Percentiles rank a stretch among this genome's conserved stretches.
Evolutionary conservation across 2,113 vertebrate genomes (phyloP).

Genomic region (Varanus komodoensis): DNA sequence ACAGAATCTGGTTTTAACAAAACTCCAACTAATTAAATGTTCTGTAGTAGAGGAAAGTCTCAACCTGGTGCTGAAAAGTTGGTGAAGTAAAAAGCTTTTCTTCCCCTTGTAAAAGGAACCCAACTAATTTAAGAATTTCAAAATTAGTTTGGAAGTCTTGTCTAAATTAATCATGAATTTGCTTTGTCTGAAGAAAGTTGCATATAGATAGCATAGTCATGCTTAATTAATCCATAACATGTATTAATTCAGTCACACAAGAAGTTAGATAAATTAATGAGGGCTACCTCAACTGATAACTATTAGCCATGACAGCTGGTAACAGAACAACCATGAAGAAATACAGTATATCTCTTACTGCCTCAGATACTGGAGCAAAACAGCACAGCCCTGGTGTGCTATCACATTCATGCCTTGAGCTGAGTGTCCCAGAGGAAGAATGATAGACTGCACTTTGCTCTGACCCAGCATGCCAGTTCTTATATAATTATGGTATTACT

Average conservation of each 20-base stretch:
- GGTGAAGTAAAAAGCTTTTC: too few species aligned
- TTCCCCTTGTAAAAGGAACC: neutral
- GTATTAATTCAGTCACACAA: neutral
- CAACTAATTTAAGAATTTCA: neutral
- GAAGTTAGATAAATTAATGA: neutral
- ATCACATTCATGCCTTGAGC: neutral
- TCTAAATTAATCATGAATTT: too few species aligned
- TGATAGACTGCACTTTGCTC: neutral
- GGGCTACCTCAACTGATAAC: neutral
- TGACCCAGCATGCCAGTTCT: neutral
- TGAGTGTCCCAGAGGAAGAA: neutral
- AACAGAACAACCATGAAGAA: neutral
- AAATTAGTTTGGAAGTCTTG: neutral
- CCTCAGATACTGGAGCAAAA: too few species aligned
- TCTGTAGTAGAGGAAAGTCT: too few species aligned
- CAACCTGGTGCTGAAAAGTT: too few species aligned
- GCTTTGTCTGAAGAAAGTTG: neutral
- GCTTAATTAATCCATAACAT: neutral
- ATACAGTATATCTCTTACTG: neutral
- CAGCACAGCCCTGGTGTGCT: neutral
- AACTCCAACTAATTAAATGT: too few species aligned
- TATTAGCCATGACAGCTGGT: neutral
- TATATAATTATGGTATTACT: neutral
- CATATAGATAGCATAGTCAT: neutral
- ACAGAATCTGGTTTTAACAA: too few species aligned